Evolutionary conservation across 1,140 invertebrate genomes (phyloP), one percentile per base, ranked within the genome.

Genomic region (Drepana arcuata): DNA sequence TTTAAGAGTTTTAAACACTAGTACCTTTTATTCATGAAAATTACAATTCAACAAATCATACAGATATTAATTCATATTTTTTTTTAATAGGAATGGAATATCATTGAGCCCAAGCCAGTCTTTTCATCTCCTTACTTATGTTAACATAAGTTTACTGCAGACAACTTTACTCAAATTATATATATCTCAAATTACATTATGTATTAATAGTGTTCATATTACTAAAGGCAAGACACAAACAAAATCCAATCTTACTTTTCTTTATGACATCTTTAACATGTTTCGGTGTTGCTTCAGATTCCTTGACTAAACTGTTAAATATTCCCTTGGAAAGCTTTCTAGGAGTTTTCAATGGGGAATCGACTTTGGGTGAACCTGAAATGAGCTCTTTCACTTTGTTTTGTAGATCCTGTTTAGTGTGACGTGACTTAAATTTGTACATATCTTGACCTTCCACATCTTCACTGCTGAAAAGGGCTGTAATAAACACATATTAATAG

Each of bases 391-490:
- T 60, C 0, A 74, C 77, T 48, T 68, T 77, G 32, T 78, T 78
- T 11, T 78, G 73, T 21, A 81, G 40, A 49, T 77, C 72, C 41
- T 59, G 48, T 44, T 70, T 79, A n/a, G 73, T 79, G 40, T 71
- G 68, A 5, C 72, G 62, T 1, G 68, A 73, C 45, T 79, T 78
- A 37, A 81, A 81, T 37, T 75, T 74, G 31, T 73, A 81, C 28
- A 81, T 77, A 32, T 78, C 73, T 44, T 71, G 68, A 2, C 77
- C 77, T 18, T 68, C 63, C 9, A 81, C 70, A 73, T 81, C 77
- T 56, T 70, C 70, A 43, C 48, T 61, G 14, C 45, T 56, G 53
- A 81, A 79, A 16, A 81, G 51, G 30, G 70, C 73, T 79, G 48
- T n/a, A 72, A 75, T 12, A 28, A 35, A 36, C 32, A 23, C 29